Base-by-base conservation (phyloP, 2,888 invertebrate species). In the Cheilosia impressa region DNA sequence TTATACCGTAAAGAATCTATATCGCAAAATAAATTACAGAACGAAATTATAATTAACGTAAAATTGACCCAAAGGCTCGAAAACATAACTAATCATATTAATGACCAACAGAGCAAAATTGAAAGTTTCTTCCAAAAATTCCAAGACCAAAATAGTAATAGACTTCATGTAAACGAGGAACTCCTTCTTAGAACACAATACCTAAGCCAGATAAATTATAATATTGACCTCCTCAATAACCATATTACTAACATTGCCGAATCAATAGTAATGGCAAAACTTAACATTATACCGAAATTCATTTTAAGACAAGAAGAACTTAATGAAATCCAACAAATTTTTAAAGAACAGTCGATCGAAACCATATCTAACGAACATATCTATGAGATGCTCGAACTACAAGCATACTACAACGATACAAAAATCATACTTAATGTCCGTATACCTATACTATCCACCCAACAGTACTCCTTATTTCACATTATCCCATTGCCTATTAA, bases 161-260 rank as follows among this genome's bases (percentile, higher is more conserved):
- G 24, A 24, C 24, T 24, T 4, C 24, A 24, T 24, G 4, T 24
- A 24, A 24, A 66, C 31, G 53, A 66, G 41, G 66, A 66, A 53
- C 38, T 66, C 1, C 38, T 66, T 34, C 41, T 53, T 2, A 24
- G 53, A 52, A 53, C 66, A 31, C 66, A 66, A 43, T 52, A 53
- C 31, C 41, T 66, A 19, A 53, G 53, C 22, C 66, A 66, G 53
- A 66, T 53, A 15, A 66, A 53, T 41, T 41, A 53, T 34, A 63
- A 63, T 34, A 34, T 27, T 19, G 47, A 63, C 24, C 47, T 63
- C 24, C 63, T 63, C 0, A 53, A 55, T n/a, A 66, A 53, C 17
- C 53, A 66, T 41, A 47, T 24, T 47, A 17, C 47, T 17, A 47
- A 47, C 47, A 47, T 47, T 17, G 19, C 24, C 24, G 24, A 24